Percentiles rank a stretch among this genome's conserved stretches.
Conservation (phyloP, 1,140 invertebrate genomes). For the Zaprionus lachaisei region DNA sequence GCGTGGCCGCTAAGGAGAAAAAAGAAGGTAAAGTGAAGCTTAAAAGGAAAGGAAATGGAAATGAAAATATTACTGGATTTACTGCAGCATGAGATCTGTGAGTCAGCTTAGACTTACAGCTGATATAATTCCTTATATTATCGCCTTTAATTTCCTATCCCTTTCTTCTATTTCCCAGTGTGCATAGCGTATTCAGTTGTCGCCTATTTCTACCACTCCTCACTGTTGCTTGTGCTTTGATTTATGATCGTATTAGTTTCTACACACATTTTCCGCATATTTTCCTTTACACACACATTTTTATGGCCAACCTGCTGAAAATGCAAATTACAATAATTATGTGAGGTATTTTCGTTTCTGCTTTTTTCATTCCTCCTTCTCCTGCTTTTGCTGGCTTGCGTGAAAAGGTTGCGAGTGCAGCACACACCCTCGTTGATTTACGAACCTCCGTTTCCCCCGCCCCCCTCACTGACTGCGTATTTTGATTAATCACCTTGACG, state of each 20-base stretch:
- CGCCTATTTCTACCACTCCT: neutral
- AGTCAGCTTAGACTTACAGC: no score
- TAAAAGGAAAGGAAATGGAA: neutral
- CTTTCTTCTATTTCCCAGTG: neutral
- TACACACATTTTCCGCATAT: constrained; percentile 54
- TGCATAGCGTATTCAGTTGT: constrained; percentile 23
- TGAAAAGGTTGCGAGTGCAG: constrained; percentile 44
- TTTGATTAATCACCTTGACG: constrained; percentile 69
- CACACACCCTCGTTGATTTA: constrained; percentile 29
- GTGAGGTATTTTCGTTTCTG: constrained; percentile 50
- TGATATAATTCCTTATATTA: no score
- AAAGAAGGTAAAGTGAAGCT: neutral
- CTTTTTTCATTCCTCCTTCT: constrained; percentile 9
- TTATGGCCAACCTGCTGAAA: constrained; percentile 48
- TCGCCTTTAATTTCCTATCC: neutral
- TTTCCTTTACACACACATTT: constrained; percentile 2
- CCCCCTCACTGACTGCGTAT: constrained; percentile 11
- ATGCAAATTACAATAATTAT: constrained; percentile 80
- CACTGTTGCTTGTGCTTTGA: constrained; percentile 50
- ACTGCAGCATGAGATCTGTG: no score
- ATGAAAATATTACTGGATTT: neutral
- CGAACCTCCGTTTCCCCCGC: neutral
- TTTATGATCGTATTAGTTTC: constrained; percentile 72
- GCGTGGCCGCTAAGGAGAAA: neutral
- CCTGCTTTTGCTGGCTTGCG: constrained; percentile 4